Percentiles rank a stretch among this genome's conserved stretches.
Conservation (phyloP, 2,113 vertebrate genomes). For the Phocoena phocoena region DNA sequence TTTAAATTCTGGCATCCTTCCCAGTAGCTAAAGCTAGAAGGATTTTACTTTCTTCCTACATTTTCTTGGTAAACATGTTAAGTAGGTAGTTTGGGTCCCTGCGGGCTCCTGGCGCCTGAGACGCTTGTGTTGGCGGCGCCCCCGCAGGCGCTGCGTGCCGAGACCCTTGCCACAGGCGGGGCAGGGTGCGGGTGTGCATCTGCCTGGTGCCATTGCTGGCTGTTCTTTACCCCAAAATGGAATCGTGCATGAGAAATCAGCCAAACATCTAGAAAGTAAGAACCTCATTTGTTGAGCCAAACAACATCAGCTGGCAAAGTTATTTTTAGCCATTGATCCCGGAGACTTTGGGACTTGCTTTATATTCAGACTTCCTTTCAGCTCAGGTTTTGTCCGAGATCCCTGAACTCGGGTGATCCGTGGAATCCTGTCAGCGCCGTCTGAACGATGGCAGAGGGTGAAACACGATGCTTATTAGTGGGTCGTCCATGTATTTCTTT, state of each 20-base stretch:
- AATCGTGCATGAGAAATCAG: background rate
- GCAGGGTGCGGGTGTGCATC: background rate
- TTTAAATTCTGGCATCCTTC: background rate
- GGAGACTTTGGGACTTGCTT: background rate
- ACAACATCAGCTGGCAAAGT: background rate
- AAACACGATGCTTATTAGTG: background rate
- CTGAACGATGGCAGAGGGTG: background rate
- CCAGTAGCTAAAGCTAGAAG: background rate
- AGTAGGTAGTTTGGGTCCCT: background rate
- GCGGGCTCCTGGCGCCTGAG: background rate
- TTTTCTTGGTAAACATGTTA: background rate
- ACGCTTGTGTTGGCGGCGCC: fast-evolving
- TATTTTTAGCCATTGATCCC: background rate
- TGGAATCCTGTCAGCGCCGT: fast-evolving
- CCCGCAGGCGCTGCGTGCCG: background rate
- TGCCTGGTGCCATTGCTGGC: background rate
- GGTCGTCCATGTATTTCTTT: background rate
- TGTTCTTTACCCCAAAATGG: background rate
- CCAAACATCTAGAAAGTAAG: background rate
- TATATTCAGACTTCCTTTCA: background rate
- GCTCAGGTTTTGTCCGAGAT: background rate
- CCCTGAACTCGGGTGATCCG: fast-evolving
- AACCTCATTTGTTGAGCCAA: background rate
- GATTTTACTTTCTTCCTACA: background rate
- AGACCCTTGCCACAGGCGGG: background rate